Evolutionary conservation across 2,797 vertebrate genomes (phyloP), one percentile per base, ranked within the genome.

Genomic region (Sciurus vulgaris): DNA sequence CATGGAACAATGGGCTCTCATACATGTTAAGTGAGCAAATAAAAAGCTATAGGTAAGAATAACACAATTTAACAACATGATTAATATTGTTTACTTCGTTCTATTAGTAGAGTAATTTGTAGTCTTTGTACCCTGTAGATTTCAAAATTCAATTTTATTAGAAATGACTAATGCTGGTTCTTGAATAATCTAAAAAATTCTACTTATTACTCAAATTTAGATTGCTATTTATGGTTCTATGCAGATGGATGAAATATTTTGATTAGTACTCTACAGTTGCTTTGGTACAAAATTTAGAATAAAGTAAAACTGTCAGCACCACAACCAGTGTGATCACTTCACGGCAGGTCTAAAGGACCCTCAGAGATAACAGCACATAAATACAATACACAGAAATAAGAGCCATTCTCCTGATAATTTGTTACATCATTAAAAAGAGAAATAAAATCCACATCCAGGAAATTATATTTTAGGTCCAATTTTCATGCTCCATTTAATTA

Each of bases 261-360:
- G 33, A 83, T 90, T 49, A 44, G 83, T 85, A 49, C 54, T 95
- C 88, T 94, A 22, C 96, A 98, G 73, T 92, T 96, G 94, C 79
- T 98, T 97, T 96, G 97, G 93, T 94, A 97, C 70, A 98, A 97
- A 97, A 96, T 84, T 72, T 76, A 95, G 63, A 89, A 97, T 78
- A 96, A 0, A 98, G 61, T 0, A 35, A 96, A 96, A 93, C 82
- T 78, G 95, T 95, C 95, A 97, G 96, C 97, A 97, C 86, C 94
- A 95, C 83, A 76, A 91, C 41, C 90, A 81, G 78, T 59, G 89
- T 54, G 69, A 96, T 97, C 88, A 82, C 81, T 76, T 93, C 74
- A 93, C 30, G 87, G 92, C 82, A 95, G 96, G 86, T 96, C 88
- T 93, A 56, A 94, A 86, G n/a, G 94, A 95, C 78, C 86, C 59